Conservation (phyloP, 2,888 invertebrate genomes). For the Agrochola lota region DNA sequence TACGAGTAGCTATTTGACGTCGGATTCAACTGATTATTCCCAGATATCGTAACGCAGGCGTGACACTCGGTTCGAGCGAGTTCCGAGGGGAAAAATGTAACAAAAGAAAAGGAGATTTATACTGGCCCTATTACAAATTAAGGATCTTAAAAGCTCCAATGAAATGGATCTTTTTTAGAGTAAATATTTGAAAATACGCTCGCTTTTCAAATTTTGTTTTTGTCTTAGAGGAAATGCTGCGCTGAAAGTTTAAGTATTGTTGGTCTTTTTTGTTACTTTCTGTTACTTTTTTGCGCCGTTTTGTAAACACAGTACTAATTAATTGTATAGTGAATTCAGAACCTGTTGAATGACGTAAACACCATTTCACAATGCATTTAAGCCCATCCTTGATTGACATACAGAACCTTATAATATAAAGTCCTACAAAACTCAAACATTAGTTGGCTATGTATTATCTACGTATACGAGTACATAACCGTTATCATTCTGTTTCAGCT, state of each 20-base stretch:
- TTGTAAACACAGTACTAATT: not conserved
- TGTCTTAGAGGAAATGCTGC: constrained; percentile 34
- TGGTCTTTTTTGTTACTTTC: constrained; percentile 17
- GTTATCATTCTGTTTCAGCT: no score
- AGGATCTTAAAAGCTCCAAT: constrained; percentile 59
- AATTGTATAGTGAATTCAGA: not conserved
- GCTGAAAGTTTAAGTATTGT: constrained; percentile 24
- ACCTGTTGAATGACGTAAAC: not conserved
- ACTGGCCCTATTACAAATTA: constrained; percentile 64
- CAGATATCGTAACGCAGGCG: constrained; percentile 61
- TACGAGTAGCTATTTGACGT: constrained; percentile 68
- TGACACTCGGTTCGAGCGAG: constrained; percentile 41
- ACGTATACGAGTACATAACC: no score
- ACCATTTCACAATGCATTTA: not conserved
- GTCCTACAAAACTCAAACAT: not conserved
- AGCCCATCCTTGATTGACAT: not conserved
- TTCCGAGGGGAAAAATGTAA: constrained; percentile 45
- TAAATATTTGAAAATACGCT: constrained; percentile 53
- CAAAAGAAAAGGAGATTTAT: constrained; percentile 54
- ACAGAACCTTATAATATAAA: not conserved
- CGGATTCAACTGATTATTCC: constrained; percentile 66
- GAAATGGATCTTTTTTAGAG: constrained; percentile 44
- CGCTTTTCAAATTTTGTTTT: constrained; percentile 43
- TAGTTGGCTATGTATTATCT: not conserved
- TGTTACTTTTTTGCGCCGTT: not conserved